Conservation (phyloP, 2,113 vertebrate genomes). For the Laticauda laticaudata region DNA sequence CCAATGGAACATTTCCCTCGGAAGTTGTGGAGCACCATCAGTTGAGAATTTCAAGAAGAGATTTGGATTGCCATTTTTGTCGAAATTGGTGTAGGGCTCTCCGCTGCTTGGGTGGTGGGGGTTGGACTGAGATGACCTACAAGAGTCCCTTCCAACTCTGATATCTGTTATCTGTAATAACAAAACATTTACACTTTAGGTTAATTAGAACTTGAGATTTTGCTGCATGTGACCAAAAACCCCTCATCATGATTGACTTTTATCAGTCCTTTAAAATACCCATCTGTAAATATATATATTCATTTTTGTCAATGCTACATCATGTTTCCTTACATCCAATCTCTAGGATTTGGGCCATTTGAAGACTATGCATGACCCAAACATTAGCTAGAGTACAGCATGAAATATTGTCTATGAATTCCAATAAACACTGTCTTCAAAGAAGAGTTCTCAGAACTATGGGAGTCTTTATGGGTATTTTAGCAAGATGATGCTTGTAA, state of each 20-base stretch:
- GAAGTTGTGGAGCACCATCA: too few relatives aligned
- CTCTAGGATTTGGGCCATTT: slow-evolving; percentile 51
- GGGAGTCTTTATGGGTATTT: slow-evolving; percentile 69
- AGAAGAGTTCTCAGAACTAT: slow-evolving; percentile 72
- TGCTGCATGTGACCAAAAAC: slow-evolving; percentile 22
- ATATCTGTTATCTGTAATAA: background rate
- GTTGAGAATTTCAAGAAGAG: too few relatives aligned
- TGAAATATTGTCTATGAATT: slow-evolving; percentile 63
- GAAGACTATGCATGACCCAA: slow-evolving; percentile 58
- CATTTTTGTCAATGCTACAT: slow-evolving; percentile 14
- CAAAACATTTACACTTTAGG: background rate
- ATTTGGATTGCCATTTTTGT: too few relatives aligned
- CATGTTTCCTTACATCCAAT: slow-evolving; percentile 42
- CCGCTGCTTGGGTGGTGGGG: too few relatives aligned
- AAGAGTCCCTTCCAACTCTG: too few relatives aligned
- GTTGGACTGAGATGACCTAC: too few relatives aligned
- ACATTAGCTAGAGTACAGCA: slow-evolving; percentile 60
- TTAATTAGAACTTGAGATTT: slow-evolving; percentile 3
- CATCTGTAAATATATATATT: slow-evolving; percentile 1
- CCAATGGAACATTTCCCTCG: too few relatives aligned
- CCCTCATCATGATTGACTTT: slow-evolving; percentile 15
- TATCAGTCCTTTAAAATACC: slow-evolving; percentile 5
- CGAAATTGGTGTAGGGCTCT: too few relatives aligned
- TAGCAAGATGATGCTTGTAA: slow-evolving; percentile 70
- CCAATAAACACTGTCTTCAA: slow-evolving; percentile 69